Base-by-base conservation (phyloP, 2,888 invertebrate species). In the Phragmatobia fuliginosa region DNA sequence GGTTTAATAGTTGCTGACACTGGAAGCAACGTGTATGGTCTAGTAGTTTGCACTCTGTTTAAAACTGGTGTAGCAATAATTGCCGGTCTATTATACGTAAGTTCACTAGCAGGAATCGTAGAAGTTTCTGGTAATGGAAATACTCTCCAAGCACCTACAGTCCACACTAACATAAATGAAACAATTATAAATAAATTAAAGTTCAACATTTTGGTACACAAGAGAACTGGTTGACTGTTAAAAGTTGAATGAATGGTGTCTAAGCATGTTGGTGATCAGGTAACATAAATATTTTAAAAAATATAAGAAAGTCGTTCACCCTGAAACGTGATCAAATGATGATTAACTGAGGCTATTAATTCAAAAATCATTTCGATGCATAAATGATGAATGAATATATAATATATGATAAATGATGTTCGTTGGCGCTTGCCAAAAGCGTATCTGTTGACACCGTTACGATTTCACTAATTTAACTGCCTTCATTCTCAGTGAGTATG, bases 261-360 rank as follows among this genome's bases (percentile, higher is more conserved):
- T 75, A 79, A 75, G 78, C 77, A 79, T 68, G 75, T 73, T 72
- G 79, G 74, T 80, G 78, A 77, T 79, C 74, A 84, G 82, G 83
- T 77, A 70, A 74, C 84, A 36, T n/a, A 31, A 56, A 38, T 67
- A 61, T 88, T 88, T 78, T 77, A 86, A 89, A 88, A 85, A 86
- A 85, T 84, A 59, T 36, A 77, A 76, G 80, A 82, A 79, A 87
- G 88, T 80, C 73, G 91, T 83, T 92, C 78, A 87, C 90, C 90
- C 86, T 90, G 90, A 91, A 82, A 73, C 67, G 28, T 74, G 76
- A 77, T 74, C 21, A 18, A 33, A 63, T 33, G 14, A n/a, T 31
- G 32, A 63, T 49, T 52, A 52, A 28, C 10, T 52, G 3, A 25
- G 52, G 11, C 25, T 52, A 31, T 59, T 1, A 32, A 28, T 11